These are phyloP conservation scores for Drosophila cardini DNA, from an alignment of 1,140 invertebrate genomes.

Conservation along the genomic window DNA sequence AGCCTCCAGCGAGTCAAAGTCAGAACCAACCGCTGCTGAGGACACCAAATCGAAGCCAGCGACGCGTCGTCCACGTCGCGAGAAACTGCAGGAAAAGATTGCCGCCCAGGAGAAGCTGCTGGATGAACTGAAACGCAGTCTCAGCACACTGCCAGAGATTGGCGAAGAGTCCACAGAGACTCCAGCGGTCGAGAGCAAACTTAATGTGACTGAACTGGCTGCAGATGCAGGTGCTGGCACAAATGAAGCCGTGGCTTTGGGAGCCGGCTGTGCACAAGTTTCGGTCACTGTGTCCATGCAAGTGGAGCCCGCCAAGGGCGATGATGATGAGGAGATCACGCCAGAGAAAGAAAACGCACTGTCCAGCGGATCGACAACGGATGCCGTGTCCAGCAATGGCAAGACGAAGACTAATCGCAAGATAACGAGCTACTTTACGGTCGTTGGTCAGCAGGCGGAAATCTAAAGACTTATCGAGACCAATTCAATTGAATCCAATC, in stretches of 20 bases:
- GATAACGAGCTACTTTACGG: slow-evolving; percentile 79
- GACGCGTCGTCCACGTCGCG: slow-evolving; percentile 57
- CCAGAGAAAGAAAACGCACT: slow-evolving; percentile 75
- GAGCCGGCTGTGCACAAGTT: slow-evolving; percentile 52
- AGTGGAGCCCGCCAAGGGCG: slow-evolving; percentile 61
- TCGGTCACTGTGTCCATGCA: slow-evolving; percentile 80
- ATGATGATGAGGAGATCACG: slow-evolving; percentile 53
- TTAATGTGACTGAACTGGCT: slow-evolving; percentile 29
- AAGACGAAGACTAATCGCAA: slow-evolving; percentile 73
- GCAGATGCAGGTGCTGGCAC: slow-evolving; percentile 66
- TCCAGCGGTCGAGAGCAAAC: slow-evolving; percentile 14
- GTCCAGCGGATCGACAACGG: slow-evolving; percentile 42
- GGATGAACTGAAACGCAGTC: slow-evolving; percentile 56
- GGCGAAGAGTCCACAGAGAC: slow-evolving; percentile 37
- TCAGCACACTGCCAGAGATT: slow-evolving; percentile 53
- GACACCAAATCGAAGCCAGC: slow-evolving; percentile 17
- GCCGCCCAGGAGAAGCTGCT: slow-evolving; percentile 64
- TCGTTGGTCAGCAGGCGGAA: slow-evolving; percentile 78
- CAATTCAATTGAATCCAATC: slow-evolving; percentile 45
- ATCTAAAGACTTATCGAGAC: slow-evolving; percentile 75
- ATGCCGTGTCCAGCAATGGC: slow-evolving; percentile 35
- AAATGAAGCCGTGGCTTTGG: neutral
- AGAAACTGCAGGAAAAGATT: slow-evolving; percentile 68
- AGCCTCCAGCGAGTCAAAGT: slow-evolving; percentile 2
- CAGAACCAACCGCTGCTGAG: slow-evolving; percentile 8